These are phyloP conservation scores for Rhinoptilus africanus DNA, from an alignment of 2,113 vertebrate genomes.

Conservation along the genomic window DNA sequence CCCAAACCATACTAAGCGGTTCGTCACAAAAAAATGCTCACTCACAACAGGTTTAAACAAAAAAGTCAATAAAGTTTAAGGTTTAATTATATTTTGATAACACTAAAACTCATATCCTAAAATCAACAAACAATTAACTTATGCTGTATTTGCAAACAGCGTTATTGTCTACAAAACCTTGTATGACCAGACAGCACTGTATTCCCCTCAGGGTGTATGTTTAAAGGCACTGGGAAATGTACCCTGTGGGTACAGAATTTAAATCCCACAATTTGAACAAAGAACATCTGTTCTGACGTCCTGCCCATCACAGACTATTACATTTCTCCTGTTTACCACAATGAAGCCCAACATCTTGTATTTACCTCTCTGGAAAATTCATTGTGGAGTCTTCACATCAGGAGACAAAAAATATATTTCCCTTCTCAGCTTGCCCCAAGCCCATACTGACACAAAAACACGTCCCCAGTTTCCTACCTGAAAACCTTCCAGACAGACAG, in stretches of 20 bases:
- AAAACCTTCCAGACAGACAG: background rate
- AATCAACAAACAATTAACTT: background rate
- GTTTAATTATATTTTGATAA: background rate
- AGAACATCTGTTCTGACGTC: background rate
- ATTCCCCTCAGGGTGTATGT: background rate
- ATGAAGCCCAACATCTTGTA: background rate
- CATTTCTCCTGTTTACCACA: background rate
- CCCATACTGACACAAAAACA: background rate
- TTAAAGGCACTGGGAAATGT: background rate
- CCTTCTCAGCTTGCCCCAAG: background rate
- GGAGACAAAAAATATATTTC: background rate
- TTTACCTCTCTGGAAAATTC: background rate
- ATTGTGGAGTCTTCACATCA: background rate
- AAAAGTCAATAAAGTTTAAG: background rate
- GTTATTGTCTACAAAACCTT: background rate
- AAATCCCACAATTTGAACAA: background rate
- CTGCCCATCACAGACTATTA: background rate
- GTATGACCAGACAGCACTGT: background rate
- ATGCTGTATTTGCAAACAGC: background rate
- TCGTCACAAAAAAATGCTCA: background rate
- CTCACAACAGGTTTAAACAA: background rate
- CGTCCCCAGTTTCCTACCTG: background rate
- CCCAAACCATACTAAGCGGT: background rate
- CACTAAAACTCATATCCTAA: background rate
- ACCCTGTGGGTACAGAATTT: background rate